A percentile compares a stretch with the other conserved stretches of the same genome.
Conservation (phyloP, 2,888 invertebrate genomes). For the Lasioglossum zephyrum region DNA sequence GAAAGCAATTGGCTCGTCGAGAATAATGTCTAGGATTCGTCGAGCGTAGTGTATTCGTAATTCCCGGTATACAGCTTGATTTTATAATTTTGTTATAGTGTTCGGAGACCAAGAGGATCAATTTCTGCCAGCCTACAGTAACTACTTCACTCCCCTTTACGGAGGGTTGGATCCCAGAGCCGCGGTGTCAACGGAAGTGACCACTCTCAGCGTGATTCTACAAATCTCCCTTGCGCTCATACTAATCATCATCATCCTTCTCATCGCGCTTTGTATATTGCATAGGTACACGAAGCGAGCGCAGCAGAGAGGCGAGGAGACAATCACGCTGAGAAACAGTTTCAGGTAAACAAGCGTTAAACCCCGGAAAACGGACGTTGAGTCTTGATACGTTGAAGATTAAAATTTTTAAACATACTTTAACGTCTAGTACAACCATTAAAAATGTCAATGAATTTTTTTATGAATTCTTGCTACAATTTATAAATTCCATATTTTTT, state of each 20-base stretch:
- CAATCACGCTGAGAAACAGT: conserved; percentile 88
- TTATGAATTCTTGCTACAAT: background rate
- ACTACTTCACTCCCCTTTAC: conserved; percentile 90
- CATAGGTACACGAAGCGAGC: conserved; percentile 89
- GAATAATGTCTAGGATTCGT: background rate
- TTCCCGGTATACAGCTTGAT: conserved; percentile 75
- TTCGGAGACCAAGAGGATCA: conserved; percentile 84
- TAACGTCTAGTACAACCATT: background rate
- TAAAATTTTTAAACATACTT: background rate
- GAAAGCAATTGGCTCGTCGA: background rate
- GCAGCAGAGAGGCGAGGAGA: conserved; percentile 88
- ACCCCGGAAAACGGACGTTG: background rate
- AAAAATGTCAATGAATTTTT: background rate
- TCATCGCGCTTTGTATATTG: conserved; percentile 88
- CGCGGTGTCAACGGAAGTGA: conserved; percentile 83
- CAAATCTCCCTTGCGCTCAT: conserved; percentile 89
- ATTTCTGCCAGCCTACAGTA: conserved; percentile 89
- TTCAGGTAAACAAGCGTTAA: conserved; percentile 85
- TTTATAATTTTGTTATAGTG: conserved; percentile 82
- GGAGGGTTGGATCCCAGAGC: conserved; percentile 87
- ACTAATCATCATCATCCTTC: conserved; percentile 87
- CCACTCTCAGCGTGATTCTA: conserved; percentile 87
- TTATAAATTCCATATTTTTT: background rate
- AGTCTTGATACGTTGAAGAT: background rate
- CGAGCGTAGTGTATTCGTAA: background rate